Conservation (phyloP, 2,113 vertebrate species). For the Chionodraco myersi region DNA sequence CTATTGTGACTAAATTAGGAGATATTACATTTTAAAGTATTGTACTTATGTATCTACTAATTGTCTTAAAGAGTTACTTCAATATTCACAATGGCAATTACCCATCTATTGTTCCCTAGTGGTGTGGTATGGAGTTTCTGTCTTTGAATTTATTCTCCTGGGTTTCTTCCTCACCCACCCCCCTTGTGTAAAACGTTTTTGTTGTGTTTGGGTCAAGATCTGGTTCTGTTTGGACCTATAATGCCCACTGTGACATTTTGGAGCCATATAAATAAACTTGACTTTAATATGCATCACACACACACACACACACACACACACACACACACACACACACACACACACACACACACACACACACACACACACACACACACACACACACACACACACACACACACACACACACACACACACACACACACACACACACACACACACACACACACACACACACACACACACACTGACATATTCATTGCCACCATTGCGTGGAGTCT, state of each 20-base stretch:
- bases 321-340: constrained; percentile 1
- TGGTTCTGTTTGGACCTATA: constrained; percentile 4
- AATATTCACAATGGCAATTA: not conserved
- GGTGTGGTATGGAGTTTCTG: not conserved
- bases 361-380: constrained; percentile 1
- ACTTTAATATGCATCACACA: constrained; percentile 8
- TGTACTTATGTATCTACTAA: not conserved
- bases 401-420: not conserved
- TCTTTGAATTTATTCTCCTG: not conserved
- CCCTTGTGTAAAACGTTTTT: not conserved
- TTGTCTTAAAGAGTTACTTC: not conserved
- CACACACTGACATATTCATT: constrained; percentile 1
- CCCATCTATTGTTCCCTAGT: not conserved
- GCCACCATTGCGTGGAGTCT: constrained; percentile 7
- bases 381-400: no score
- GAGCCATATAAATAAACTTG: constrained; percentile 3
- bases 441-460: constrained; percentile 1
- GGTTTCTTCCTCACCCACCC: not conserved
- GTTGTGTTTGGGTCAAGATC: not conserved
- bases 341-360: not conserved
- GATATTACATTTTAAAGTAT: not conserved
- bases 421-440: not conserved
- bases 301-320: not conserved
- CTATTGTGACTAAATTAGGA: no score
- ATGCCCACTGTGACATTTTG: constrained; percentile 5